These are phyloP conservation scores for Phenganax subtilis DNA, from an alignment of 92 coral and sea anemone species.

Conservation along the genomic window DNA sequence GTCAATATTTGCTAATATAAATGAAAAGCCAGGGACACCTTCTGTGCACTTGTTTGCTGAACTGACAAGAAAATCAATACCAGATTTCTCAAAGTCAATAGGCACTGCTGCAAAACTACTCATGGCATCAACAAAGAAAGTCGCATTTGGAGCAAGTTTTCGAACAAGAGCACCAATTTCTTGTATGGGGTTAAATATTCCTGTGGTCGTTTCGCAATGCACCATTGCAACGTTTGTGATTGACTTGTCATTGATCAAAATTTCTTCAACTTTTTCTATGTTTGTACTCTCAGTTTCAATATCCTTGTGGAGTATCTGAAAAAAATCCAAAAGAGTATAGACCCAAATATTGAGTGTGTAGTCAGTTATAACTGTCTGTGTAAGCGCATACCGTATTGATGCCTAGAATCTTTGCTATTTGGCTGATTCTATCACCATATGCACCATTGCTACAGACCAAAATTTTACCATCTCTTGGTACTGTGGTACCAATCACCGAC, in stretches of 20 bases:
- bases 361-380: neutral
- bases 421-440: slow-evolving; percentile 83
- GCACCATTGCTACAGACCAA: slow-evolving; percentile 79
- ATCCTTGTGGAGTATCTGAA: slow-evolving; percentile 68
- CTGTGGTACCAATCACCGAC: slow-evolving; percentile 78
- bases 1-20: slow-evolving; percentile 66
- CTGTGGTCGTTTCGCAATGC: slow-evolving; percentile 95
- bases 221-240: slow-evolving; percentile 88
- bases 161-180: slow-evolving; percentile 75
- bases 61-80: slow-evolving; percentile 86
- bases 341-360: neutral
- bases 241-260: slow-evolving; percentile 58
- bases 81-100: slow-evolving; percentile 61
- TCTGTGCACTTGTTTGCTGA: slow-evolving; percentile 98
- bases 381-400: slow-evolving; percentile 66
- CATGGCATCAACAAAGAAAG: slow-evolving; percentile 98
- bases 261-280: slow-evolving; percentile 60
- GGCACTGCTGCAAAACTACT: slow-evolving; percentile 99
- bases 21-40: slow-evolving; percentile 97
- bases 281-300: slow-evolving; percentile 69
- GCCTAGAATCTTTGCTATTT: slow-evolving; percentile 81
- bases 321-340: neutral
- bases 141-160: slow-evolving; percentile 68
- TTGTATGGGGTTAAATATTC: slow-evolving; percentile 84
- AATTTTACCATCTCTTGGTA: slow-evolving; percentile 72